Base-by-base conservation (phyloP, 2,888 invertebrate genomes). In the Microctonus aethiopoides region DNA sequence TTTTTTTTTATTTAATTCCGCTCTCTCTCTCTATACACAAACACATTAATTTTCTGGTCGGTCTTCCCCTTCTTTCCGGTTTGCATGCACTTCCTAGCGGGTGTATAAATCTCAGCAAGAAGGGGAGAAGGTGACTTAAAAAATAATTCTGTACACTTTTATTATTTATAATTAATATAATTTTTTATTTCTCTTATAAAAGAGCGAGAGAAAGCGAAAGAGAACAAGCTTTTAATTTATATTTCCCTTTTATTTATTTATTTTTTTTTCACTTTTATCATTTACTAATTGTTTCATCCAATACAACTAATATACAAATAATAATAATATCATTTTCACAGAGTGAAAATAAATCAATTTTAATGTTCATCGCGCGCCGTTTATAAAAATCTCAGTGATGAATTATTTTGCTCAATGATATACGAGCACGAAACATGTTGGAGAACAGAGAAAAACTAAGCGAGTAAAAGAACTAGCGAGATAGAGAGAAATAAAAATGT, bases 31-130 rank as follows among this genome's bases (percentile, higher is more conserved):
- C 39, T n/a, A n/a, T n/a, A 39, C n/a, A 39, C 39, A 39, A 16
- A 46, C 20, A 46, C 46, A 46, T 20, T 16, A 16, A 46, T 46
- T 46, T 46, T 16, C 46, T n/a, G 16, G 46, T 46, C 46, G 46
- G 46, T 61, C 61, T 24, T 61, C 39, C 61, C 39, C 39, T 41
- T 61, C 61, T 61, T 61, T 61, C 39, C 39, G 61, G 61, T 61
- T 46, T 16, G 59, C 20, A 39, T 61, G 24, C 41, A 61, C 61
- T n/a, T 13, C 24, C 39, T 10, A n/a, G n/a, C 24, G 61, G 46
- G 16, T 6, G 16, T 39, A 39, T 61, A 61, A 61, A 61, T 61
- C 61, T 61, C 24, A 61, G 36, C 24, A 61, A 61, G 61, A 61
- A 61, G 39, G 41, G 61, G 39, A 61, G 36, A 61, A 61, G 61